phyloP scores from a whole-genome alignment of 1,140 invertebrate genomes.

The Procambarus clarkii region DNA sequence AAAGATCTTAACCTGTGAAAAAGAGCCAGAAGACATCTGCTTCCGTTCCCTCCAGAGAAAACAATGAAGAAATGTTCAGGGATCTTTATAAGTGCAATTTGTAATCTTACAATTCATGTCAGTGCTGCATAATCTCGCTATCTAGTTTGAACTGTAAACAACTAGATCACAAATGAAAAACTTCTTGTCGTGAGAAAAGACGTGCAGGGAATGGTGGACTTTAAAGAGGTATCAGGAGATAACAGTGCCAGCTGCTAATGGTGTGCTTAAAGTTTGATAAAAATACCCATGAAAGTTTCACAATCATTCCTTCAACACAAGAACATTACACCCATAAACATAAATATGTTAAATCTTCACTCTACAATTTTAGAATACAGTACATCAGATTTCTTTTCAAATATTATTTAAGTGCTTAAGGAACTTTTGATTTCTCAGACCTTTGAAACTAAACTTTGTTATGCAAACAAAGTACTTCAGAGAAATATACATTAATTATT shows the following conservation, averaged over 20 bases:
- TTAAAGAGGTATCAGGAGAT: neutral
- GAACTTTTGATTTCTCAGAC: no score
- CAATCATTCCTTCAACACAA: neutral
- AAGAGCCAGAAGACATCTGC: no score
- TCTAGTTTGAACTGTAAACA: no score
- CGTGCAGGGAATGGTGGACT: neutral
- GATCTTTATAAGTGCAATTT: no score
- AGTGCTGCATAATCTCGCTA: no score
- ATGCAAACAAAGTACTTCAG: no score
- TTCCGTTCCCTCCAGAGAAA: no score
- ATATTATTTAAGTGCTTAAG: neutral
- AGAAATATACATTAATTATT: no score
- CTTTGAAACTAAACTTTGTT: no score
- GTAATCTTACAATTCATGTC: no score
- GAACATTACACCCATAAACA: neutral
- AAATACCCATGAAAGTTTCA: neutral
- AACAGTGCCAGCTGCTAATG: neutral
- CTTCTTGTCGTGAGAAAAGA: neutral
- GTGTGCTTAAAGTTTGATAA: neutral
- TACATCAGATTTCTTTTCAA: neutral
- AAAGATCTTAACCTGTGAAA: no score
- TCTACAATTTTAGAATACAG: neutral
- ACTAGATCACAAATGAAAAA: neutral
- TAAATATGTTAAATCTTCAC: neutral
- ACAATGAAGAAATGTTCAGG: no score